These are phyloP conservation scores for Acropora yongei DNA, from an alignment of 64 coral and sea anemone genomes.

Conservation along the genomic window DNA sequence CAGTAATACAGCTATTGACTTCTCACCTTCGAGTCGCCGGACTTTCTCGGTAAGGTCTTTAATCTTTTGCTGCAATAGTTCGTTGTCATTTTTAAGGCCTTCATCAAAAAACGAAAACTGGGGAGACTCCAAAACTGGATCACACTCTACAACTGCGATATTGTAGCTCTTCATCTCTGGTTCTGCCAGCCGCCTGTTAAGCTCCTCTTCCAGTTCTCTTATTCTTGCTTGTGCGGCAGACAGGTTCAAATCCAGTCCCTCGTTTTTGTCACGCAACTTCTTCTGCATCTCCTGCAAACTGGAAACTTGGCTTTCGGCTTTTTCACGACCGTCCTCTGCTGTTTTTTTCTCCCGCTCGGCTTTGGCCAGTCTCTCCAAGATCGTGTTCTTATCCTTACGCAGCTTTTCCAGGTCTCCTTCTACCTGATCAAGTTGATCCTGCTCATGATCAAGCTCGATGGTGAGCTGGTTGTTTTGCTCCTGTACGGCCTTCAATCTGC, in stretches of 20 bases:
- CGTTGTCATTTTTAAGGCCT: neutral
- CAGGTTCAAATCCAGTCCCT: neutral
- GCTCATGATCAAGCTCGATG: neutral
- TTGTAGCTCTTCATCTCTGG: constrained; percentile 40
- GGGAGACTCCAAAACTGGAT: neutral
- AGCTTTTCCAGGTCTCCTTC: constrained; percentile 12
- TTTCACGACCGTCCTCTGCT: neutral
- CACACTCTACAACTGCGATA: constrained; percentile 24
- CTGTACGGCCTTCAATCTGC: neutral
- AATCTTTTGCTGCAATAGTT: neutral
- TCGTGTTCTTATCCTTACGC: neutral
- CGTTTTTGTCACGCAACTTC: neutral
- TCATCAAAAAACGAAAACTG: constrained; percentile 7
- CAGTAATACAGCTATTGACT: neutral
- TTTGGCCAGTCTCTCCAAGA: neutral
- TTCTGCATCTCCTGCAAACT: neutral
- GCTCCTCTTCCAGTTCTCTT: constrained; percentile 24
- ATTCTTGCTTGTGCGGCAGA: neutral
- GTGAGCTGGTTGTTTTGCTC: neutral
- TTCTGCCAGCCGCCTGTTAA: constrained; percentile 9
- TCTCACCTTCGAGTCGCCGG: neutral
- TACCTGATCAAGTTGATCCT: neutral
- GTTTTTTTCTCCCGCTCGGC: neutral
- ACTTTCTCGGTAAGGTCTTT: neutral
- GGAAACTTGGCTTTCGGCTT: neutral